Evolutionary conservation across 2,888 invertebrate species (phyloP).

Genomic region (Thyatira batis): DNA sequence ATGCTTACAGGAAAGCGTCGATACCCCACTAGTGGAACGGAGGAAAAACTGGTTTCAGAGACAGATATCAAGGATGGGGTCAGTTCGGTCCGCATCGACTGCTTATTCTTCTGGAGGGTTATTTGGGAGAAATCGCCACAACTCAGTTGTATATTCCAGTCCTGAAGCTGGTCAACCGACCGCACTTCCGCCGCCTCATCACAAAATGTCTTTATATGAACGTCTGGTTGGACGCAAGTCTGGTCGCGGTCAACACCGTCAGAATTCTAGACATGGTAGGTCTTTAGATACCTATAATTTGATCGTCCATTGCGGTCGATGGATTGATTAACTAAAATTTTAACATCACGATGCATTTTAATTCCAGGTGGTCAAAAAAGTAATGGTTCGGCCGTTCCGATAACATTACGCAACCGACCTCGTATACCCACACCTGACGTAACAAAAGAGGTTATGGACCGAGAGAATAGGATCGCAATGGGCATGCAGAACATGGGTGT

Average conservation of each 20-base stretch:
- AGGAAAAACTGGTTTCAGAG: constrained; percentile 94
- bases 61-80: constrained; percentile 93
- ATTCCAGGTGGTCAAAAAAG: constrained; percentile 84
- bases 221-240: constrained; percentile 91
- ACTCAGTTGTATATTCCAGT: constrained; percentile 87
- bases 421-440: constrained; percentile 95
- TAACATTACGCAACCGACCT: constrained; percentile 90
- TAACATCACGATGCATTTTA: not conserved
- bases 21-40: constrained; percentile 92
- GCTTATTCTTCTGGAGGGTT: constrained; percentile 90
- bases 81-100: constrained; percentile 91
- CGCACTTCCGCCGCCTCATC: constrained; percentile 64
- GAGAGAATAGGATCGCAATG: constrained; percentile 85
- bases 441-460: constrained; percentile 89
- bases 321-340: too few relatives aligned
- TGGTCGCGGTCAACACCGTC: constrained; percentile 85
- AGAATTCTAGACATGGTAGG: constrained; percentile 85
- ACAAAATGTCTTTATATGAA: constrained; percentile 92
- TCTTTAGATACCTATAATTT: too few relatives aligned
- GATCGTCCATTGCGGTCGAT: too few relatives aligned
- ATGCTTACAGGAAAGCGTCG: constrained; percentile 90
- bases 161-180: constrained; percentile 82
- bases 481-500: constrained; percentile 84
- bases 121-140: constrained; percentile 89
- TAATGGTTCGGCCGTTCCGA: constrained; percentile 85